These are phyloP conservation scores for Pyxicephalus adspersus DNA, from an alignment of 2,113 vertebrate genomes.

Conservation along the genomic window DNA sequence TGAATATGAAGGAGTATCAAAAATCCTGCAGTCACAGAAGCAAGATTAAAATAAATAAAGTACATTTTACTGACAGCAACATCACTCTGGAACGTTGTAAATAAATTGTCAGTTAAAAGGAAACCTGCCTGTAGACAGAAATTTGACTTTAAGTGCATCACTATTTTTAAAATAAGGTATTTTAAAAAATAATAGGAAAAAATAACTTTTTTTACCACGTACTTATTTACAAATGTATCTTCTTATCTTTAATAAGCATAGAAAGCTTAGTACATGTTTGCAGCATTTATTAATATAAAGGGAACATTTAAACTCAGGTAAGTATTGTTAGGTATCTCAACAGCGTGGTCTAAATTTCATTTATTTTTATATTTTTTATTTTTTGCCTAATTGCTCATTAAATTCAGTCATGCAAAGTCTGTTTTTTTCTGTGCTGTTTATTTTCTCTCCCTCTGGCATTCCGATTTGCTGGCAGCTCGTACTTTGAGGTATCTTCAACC, in stretches of 20 bases:
- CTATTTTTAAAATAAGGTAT: neutral
- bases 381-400: constrained; percentile 54
- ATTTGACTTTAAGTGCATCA: neutral
- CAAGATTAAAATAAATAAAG: neutral
- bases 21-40: neutral
- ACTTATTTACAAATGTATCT: constrained; percentile 44
- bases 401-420: constrained; percentile 46
- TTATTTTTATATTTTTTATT: constrained; percentile 27
- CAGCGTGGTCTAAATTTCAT: constrained; percentile 14
- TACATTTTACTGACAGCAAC: neutral
- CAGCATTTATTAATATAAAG: constrained; percentile 34
- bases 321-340: constrained; percentile 42
- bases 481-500: constrained; percentile 51
- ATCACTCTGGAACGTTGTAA: neutral
- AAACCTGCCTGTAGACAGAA: neutral
- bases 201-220: neutral
- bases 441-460: constrained; percentile 48
- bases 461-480: constrained; percentile 38
- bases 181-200: constrained; percentile 11
- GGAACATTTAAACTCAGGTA: constrained; percentile 38
- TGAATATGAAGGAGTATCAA: constrained; percentile 8
- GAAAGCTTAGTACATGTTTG: constrained; percentile 4
- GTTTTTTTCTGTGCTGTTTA: constrained; percentile 33
- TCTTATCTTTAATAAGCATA: constrained; percentile 31
- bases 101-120: constrained; percentile 38